Percentiles rank a stretch among this genome's conserved stretches.
phyloP scores from a whole-genome alignment of 2,888 invertebrate genomes.

The Lepidochrysops patricia region DNA sequence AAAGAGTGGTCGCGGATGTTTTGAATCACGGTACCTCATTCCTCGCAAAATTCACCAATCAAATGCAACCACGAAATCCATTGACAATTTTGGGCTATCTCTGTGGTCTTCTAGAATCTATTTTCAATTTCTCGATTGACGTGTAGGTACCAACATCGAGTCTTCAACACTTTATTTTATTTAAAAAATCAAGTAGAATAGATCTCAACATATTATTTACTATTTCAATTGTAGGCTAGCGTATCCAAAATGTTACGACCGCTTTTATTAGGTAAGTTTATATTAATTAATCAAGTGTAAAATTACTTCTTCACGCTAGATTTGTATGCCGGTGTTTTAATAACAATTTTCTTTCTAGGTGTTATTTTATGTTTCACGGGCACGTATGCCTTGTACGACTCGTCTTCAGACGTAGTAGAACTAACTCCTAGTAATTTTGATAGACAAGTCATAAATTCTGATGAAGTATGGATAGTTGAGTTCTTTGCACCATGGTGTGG shows the following conservation, averaged over 20 bases:
- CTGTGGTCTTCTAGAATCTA: constrained; percentile 18
- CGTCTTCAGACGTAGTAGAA: constrained; percentile 86
- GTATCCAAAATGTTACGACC: constrained; percentile 44
- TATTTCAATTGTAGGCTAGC: neutral
- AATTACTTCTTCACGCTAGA: constrained; percentile 29
- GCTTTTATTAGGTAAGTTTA: constrained; percentile 54
- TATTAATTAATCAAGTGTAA: constrained; percentile 41
- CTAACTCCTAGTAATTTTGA: constrained; percentile 93
- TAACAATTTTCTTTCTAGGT: constrained; percentile 35
- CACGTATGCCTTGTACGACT: constrained; percentile 75
- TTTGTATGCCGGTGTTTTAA: constrained; percentile 5
- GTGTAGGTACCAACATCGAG: constrained; percentile 42
- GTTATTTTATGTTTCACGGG: constrained; percentile 49
- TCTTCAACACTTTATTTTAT: constrained; percentile 25
- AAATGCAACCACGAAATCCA: constrained; percentile 57
- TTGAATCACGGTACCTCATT: neutral
- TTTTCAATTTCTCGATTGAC: constrained; percentile 41
- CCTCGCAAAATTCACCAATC: constrained; percentile 40
- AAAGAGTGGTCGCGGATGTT: no score
- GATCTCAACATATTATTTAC: constrained; percentile 26
- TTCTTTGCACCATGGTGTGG: constrained; percentile 98
- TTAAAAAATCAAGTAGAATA: constrained; percentile 27
- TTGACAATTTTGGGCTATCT: constrained; percentile 46
- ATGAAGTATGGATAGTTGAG: constrained; percentile 95
- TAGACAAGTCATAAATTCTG: constrained; percentile 84